Percentiles rank a stretch among this genome's conserved stretches.
Evolutionary conservation across 1,140 invertebrate genomes (phyloP).

Genomic region (Aphaenogaster floridana): DNA sequence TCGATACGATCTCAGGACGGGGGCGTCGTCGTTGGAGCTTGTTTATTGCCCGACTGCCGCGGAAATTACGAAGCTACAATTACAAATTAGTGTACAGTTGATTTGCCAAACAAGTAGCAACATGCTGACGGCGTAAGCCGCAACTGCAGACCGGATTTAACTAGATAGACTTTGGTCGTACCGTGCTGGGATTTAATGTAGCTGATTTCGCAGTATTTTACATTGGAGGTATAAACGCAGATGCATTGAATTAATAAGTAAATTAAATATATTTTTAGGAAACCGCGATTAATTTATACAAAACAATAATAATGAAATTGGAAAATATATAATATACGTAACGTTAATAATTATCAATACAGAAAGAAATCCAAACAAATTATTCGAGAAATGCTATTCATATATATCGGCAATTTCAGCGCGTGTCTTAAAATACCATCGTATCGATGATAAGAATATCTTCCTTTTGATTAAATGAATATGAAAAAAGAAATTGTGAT

Average conservation of each 20-base stretch:
- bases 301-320: background rate
- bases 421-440: background rate
- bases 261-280: background rate
- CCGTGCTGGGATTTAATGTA: slow-evolving; percentile 20
- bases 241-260: background rate
- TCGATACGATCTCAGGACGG: slow-evolving; percentile 59
- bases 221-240: background rate
- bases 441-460: background rate
- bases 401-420: background rate
- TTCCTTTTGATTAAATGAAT: slow-evolving; percentile 35
- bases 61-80: slow-evolving; percentile 63
- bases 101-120: slow-evolving; percentile 59
- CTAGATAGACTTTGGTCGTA: slow-evolving; percentile 29
- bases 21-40: slow-evolving; percentile 46
- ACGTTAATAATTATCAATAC: background rate
- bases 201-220: slow-evolving; percentile 33
- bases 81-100: slow-evolving; percentile 62
- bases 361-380: background rate
- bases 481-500: slow-evolving; percentile 27
- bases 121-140: slow-evolving; percentile 56
- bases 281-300: background rate
- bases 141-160: slow-evolving; percentile 54
- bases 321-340: background rate
- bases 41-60: slow-evolving; percentile 51
- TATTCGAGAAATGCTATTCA: background rate